Base-by-base conservation (phyloP, 2,797 vertebrate species). In the Spinibarbus caldwelli region DNA sequence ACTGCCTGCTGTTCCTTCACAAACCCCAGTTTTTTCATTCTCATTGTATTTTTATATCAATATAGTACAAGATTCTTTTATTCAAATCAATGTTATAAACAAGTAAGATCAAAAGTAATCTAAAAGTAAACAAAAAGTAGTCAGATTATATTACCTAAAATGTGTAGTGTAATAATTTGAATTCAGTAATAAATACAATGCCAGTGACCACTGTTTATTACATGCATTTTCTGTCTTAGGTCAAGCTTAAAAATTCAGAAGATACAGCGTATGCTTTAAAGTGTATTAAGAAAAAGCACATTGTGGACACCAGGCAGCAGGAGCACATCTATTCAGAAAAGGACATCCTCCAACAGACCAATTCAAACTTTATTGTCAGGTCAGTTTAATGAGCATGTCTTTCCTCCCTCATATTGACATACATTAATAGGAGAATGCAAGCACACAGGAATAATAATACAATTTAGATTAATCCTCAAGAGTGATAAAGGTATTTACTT, bases 321-420 rank as follows among this genome's bases (percentile, higher is more conserved):
- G 95, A 96, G 81, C 95, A 96, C 86, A 93, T 96, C 84, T 96
- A 95, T 90, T 96, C 95, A 2, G 96, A 96, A 89, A 96, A 95
- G 89, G 94, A 94, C 87, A 95, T 96, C 87, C 93, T 96, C 19
- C 94, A 93, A 89, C 92, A 95, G 88, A 94, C 89, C 21, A 94
- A 94, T 88, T 96, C 93, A 4, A 82, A 86, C 0, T 96, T 96
- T 80, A 95, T 96, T 85, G 92, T 96, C 91, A 94, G 95, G 95
- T 96, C 67, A 75, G 90, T 34, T 54, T 80, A 34, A 43, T 23
- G 7, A 26, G 26, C 23, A 59, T 36, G 15, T 12, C 11, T 45
- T 45, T 68, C 5, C 9, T 43, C 9, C 41, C 41, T 23, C 3
- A 5, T 41, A 38, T 21, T 43, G 64, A 31, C n/a, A 31, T 78